Base-by-base conservation (phyloP, 2,113 vertebrate species). In the Notothenia rossii region DNA sequence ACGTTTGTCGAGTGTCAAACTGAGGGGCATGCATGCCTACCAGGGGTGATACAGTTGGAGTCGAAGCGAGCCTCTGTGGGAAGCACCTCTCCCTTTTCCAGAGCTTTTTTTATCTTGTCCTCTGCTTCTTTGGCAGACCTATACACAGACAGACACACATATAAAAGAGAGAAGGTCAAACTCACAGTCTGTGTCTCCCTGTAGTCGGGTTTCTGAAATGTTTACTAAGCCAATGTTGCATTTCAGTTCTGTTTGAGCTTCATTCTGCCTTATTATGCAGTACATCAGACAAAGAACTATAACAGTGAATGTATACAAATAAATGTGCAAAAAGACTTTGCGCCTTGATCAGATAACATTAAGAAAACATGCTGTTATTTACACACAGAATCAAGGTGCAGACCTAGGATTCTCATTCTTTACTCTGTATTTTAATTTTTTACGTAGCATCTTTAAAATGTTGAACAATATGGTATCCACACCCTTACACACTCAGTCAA, bases 71-170 rank as follows among this genome's bases (percentile, higher is more conserved):
- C 96, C 91, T 99, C 98, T 72, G 96, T 94, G 59, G 98, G 98
- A 74, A 99, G 96, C 70, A 88, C 96, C 91, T 99, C 98, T 88
- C 98, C 98, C 92, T 99, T 99, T 83, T 99, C 98, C 91, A 99
- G 65, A 7, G 98, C 98, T 86, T 99, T 99, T 89, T 98, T 99
- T 29, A 99, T 98, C 96, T 99, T 99, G 0, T 99, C 98, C 87
- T 99, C 98, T 81, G 98, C 98, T 82, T 99, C 98, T 94, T 98
- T 99, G 89, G 98, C 98, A 33, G 98, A 99, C 89, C 98, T 99
- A 48, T 48, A 87, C 56, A 86, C 33, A 82, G 22, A 22, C 12
- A 90, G 0, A 82, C n/a, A 48, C 9, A 70, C 17, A 72, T 1
- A 67, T 70, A 70, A 73, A 48, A 72, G 59, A 77, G 8, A 74